These are phyloP conservation scores for Xenopus tropicalis DNA, from an alignment of 2,113 vertebrate species.

Conservation along the genomic window UCB_Xtro_10.0 CM004444.2:77806001-77806500, in stretches of 20 bases:
- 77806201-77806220: constrained; percentile 96
- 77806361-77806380: constrained; percentile 79
- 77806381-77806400: constrained; percentile 83
- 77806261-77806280: constrained; percentile 96
- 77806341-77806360: constrained; percentile 82
- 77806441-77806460: constrained; percentile 64
- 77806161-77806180: constrained; percentile 94
- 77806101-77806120: constrained; percentile 65
- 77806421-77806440: constrained; percentile 49
- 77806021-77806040: constrained; percentile 88
- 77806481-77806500: constrained; percentile 69
- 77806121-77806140: constrained; percentile 95
- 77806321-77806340: constrained; percentile 87
- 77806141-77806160: constrained; percentile 89
- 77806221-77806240: constrained; percentile 96
- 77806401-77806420: constrained; percentile 64
- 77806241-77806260: constrained; percentile 92
- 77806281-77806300: constrained; percentile 94
- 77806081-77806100: constrained; percentile 48
- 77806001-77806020: constrained; percentile 76
- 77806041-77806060: constrained; percentile 78
- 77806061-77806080: constrained; percentile 57
- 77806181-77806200: constrained; percentile 96
- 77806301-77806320: constrained; percentile 92
- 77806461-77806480: constrained; percentile 52